Evolutionary conservation across 2,113 vertebrate species (phyloP).

Genomic region (Dicrurus megarhynchus): DNA sequence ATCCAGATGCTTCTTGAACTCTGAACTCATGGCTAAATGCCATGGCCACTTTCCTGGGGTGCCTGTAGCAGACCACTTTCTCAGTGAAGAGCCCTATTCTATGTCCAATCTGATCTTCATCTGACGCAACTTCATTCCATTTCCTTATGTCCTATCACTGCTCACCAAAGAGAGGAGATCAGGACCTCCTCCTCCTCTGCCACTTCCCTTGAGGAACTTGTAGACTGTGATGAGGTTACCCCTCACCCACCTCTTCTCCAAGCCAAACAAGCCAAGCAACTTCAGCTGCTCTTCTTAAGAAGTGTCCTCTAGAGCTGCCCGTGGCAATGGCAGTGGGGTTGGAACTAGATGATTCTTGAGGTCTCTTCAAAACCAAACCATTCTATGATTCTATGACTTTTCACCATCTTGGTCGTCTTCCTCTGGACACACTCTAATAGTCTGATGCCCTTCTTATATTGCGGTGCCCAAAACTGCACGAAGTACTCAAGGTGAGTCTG

Average conservation of each 20-base stretch:
- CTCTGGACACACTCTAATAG: neutral
- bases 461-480: neutral
- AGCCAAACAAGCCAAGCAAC: neutral
- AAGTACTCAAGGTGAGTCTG: neutral
- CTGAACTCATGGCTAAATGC: neutral
- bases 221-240: neutral
- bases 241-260: neutral
- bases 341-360: no score
- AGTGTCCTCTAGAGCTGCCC: neutral
- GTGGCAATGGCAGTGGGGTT: neutral
- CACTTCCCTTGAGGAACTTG: neutral
- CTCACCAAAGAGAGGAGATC: neutral
- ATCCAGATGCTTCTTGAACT: neutral
- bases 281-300: neutral
- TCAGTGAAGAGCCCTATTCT: neutral
- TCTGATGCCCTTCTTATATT: neutral
- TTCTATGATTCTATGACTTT: neutral
- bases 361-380: neutral
- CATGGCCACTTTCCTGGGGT: neutral
- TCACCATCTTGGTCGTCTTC: neutral
- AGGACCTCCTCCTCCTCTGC: neutral
- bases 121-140: neutral
- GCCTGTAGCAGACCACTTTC: neutral
- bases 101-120: neutral
- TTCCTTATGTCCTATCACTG: neutral